These are phyloP conservation scores for Capra hircus DNA, from an alignment of 2,113 vertebrate species.

Conservation along the genomic window DNA sequence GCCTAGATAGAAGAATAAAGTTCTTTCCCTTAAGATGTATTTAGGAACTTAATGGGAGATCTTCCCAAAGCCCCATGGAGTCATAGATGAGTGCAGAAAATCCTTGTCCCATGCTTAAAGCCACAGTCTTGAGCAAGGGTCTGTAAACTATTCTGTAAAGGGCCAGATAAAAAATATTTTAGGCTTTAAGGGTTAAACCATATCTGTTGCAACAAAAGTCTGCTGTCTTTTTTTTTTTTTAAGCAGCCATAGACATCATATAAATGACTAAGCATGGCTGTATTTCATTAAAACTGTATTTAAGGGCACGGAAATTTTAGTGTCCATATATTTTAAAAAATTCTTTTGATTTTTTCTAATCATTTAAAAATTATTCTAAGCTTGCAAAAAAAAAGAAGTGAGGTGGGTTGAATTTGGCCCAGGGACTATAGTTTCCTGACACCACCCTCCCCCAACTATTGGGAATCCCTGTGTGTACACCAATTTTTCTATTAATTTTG, in stretches of 20 bases:
- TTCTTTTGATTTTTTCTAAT: not conserved
- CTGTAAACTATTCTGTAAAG: not conserved
- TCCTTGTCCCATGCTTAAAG: not conserved
- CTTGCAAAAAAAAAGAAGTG: not conserved
- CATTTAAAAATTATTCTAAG: not conserved
- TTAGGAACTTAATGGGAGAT: not conserved
- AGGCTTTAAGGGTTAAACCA: not conserved
- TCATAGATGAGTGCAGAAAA: not conserved
- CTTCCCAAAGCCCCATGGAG: not conserved
- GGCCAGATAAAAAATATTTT: not conserved
- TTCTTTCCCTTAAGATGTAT: not conserved
- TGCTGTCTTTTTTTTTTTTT: not conserved
- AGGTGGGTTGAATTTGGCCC: not conserved
- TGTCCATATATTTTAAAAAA: not conserved
- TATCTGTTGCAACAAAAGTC: not conserved
- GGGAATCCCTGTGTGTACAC: not conserved
- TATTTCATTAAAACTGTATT: conserved; percentile 6
- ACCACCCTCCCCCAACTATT: not conserved
- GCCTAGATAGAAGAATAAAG: not conserved
- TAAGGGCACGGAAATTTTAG: not conserved
- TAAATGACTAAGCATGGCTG: not conserved
- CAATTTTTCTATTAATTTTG: not conserved
- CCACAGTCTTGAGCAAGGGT: not conserved
- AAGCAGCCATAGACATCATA: not conserved
- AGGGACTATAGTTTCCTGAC: not conserved